phyloP scores from a whole-genome alignment of 2,888 invertebrate species.

The Mantis religiosa region DNA sequence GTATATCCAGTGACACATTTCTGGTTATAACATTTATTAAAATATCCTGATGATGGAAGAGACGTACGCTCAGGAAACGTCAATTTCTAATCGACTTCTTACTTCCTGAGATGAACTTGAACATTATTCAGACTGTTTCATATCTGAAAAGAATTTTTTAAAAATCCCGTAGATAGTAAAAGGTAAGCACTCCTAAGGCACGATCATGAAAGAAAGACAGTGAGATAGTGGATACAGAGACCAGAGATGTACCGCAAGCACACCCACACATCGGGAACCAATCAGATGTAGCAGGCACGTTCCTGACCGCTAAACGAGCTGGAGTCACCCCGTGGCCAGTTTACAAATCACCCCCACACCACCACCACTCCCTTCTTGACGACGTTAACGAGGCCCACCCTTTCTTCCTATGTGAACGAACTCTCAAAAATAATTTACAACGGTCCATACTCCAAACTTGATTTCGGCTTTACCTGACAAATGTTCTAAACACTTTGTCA shows the following conservation, averaged over 20 bases:
- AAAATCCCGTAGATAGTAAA: too few species aligned
- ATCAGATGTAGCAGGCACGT: constrained; percentile 22
- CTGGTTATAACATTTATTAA: too few species aligned
- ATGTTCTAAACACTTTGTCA: neutral
- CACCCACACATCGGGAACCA: constrained; percentile 3
- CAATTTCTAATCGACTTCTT: too few species aligned
- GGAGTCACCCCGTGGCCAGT: constrained; percentile 23
- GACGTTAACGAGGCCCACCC: neutral
- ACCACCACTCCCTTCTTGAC: neutral
- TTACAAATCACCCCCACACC: constrained; percentile 17
- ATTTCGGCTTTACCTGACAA: neutral
- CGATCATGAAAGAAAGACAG: too few species aligned
- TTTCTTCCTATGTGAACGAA: constrained; percentile 3
- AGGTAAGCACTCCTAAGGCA: too few species aligned
- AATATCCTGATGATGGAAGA: too few species aligned
- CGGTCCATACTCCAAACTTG: neutral
- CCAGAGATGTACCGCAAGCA: neutral
- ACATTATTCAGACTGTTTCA: too few species aligned
- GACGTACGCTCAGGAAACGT: too few species aligned
- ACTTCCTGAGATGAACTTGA: too few species aligned
- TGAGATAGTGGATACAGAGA: too few species aligned
- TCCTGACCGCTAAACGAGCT: constrained; percentile 26
- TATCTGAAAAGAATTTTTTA: too few species aligned
- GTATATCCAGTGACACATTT: too few species aligned
- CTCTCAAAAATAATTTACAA: neutral